phyloP scores from a whole-genome alignment of 2,113 vertebrate genomes.

The Carassius carassius region DNA sequence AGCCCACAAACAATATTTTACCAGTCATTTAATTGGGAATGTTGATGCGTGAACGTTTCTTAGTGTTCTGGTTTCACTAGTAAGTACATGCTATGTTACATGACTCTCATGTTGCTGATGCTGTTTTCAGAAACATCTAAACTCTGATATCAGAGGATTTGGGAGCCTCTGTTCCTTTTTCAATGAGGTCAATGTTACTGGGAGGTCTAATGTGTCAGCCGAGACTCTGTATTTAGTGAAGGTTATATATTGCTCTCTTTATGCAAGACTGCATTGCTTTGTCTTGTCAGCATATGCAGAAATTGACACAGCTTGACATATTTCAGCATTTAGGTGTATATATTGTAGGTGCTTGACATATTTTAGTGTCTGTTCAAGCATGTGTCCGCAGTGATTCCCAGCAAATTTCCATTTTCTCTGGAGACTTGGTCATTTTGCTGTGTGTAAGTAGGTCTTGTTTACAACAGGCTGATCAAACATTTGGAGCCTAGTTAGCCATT shows the following conservation, averaged over 20 bases:
- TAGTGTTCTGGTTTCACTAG: no score
- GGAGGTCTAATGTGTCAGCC: no score
- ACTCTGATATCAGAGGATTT: no score
- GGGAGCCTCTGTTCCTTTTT: no score
- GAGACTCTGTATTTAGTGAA: background rate
- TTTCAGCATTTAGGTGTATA: background rate
- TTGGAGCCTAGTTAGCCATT: background rate
- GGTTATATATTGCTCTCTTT: background rate
- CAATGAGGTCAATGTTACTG: no score
- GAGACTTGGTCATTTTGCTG: background rate
- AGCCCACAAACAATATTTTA: no score
- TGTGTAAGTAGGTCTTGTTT: background rate
- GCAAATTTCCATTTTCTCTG: background rate
- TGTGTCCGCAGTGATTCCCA: background rate
- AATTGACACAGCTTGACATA: background rate
- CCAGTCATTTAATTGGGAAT: no score
- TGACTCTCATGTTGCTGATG: no score
- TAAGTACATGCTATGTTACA: no score
- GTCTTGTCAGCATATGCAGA: background rate
- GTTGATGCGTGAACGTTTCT: no score
- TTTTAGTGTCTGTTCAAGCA: conserved; percentile 9
- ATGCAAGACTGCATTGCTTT: conserved; percentile 5
- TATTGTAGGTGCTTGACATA: background rate
- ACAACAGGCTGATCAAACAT: background rate
- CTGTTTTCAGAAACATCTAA: no score